Evolutionary conservation across 2,113 vertebrate species (phyloP).

Genomic region (Myrmecophaga tridactyla): DNA sequence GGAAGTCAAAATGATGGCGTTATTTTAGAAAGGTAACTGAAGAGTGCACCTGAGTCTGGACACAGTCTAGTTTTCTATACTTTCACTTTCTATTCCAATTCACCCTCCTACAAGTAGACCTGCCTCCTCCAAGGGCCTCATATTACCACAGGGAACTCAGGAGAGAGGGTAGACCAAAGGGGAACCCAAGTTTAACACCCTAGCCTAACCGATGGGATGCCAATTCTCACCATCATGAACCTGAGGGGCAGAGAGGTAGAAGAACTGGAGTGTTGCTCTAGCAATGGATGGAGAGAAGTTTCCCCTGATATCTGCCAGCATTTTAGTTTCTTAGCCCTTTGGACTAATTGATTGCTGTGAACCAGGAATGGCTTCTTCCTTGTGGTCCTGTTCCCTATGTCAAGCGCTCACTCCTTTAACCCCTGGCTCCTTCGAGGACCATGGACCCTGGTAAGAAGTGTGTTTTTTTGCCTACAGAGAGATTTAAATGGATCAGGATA

Average conservation of each 20-base stretch:
- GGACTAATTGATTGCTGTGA: too few relatives aligned
- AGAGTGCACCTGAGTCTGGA: too few relatives aligned
- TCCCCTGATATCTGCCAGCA: too few relatives aligned
- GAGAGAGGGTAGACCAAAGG: too few relatives aligned
- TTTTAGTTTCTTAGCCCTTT: neutral
- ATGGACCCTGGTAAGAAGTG: fast-evolving
- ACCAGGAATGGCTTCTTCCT: neutral
- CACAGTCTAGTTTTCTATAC: neutral
- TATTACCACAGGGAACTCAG: neutral
- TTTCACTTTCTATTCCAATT: too few relatives aligned
- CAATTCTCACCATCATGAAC: neutral
- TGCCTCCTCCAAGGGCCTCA: too few relatives aligned
- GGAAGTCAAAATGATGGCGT: neutral
- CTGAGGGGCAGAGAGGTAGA: neutral
- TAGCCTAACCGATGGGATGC: neutral
- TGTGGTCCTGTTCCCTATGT: neutral
- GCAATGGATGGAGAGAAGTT: neutral
- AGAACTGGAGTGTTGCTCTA: too few relatives aligned
- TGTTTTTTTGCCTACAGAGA: neutral
- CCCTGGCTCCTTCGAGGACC: fast-evolving
- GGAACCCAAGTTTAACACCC: neutral
- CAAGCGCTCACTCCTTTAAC: too few relatives aligned
- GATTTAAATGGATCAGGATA: fast-evolving
- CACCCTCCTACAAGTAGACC: too few relatives aligned
- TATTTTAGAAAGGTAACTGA: neutral